Evolutionary conservation across 2,113 vertebrate species (phyloP).

Genomic region (Tragelaphus buxtoni): DNA sequence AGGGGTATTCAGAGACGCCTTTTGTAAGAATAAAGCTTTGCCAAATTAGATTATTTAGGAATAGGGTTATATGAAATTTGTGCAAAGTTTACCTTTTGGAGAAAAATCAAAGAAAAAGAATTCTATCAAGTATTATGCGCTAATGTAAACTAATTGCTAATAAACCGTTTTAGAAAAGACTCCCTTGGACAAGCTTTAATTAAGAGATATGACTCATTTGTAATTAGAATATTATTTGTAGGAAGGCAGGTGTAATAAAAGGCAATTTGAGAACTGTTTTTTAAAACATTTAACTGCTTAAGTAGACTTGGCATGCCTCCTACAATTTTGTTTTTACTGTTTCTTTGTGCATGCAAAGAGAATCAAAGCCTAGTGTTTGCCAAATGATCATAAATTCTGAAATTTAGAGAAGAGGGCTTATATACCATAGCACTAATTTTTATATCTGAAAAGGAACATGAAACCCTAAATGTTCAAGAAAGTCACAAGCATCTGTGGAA

Average conservation of each 20-base stretch:
- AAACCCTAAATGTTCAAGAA: background rate
- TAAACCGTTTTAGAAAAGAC: background rate
- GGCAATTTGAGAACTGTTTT: background rate
- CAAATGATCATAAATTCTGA: background rate
- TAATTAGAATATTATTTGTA: constrained; percentile 42
- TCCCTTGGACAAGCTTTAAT: constrained; percentile 20
- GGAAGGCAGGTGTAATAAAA: background rate
- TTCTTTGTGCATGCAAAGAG: background rate
- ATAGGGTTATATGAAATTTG: constrained; percentile 3
- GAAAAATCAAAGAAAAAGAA: constrained; percentile 34
- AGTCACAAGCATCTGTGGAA: background rate
- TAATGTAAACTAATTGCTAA: constrained; percentile 28
- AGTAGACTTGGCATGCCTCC: background rate
- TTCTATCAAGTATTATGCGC: background rate
- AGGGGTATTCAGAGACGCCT: background rate
- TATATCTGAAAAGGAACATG: background rate
- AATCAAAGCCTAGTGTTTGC: background rate
- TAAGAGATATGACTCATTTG: constrained; percentile 19
- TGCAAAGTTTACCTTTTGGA: background rate
- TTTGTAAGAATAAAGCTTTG: background rate
- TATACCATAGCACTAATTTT: background rate
- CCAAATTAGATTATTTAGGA: constrained; percentile 14
- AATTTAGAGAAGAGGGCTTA: background rate
- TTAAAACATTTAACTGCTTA: background rate
- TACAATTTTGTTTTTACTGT: background rate